Base-by-base conservation (phyloP, 2,113 vertebrate genomes). In the Pongo pygmaeus region DNA sequence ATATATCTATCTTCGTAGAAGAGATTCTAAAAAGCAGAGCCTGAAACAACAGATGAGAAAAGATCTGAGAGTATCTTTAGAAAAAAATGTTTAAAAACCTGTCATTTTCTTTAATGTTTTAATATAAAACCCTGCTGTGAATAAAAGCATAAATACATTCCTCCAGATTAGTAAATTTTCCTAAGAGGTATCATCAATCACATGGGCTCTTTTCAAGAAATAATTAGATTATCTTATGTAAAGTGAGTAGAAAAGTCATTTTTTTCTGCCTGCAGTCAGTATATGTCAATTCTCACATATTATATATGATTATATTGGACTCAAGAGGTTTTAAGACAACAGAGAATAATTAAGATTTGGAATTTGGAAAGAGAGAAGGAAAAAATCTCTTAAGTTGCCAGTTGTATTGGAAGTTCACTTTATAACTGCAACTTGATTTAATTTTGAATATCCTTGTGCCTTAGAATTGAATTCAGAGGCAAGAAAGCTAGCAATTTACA, bases 391-490 rank as follows among this genome's bases (percentile, higher is more conserved):
- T 61, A 83, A 92, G 92, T 90, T 93, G 10, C 48, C 32, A 93
- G 55, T 93, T 94, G 94, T 84, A 94, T 87, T 97, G 38, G 40
- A 97, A 32, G 67, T 78, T 96, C 27, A 92, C 30, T 92, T 91
- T 86, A 90, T 96, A 91, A 78, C 77, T 92, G 40, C 8, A 91
- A 83, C 8, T 94, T 95, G 96, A 91, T 89, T 96, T 95, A 94
- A 95, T 83, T 96, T 25, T 85, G 38, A 93, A 64, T 88, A 94
- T 88, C 32, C 64, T 84, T 81, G 40, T 96, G 38, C 48, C 59
- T 77, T 97, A 85, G 80, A 96, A 92, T 78, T 77, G 80, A 97
- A 96, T 93, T 97, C 40, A 87, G 22, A 93, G 86, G 20, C 69
- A 94, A 50, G 79, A 83, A 88, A 94, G 8, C 32, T 83, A 84